Percentiles rank a stretch among this genome's conserved stretches.
These are phyloP conservation scores for Physocephala rufipes DNA, from an alignment of 2,888 invertebrate species.

Conservation along the genomic window DNA sequence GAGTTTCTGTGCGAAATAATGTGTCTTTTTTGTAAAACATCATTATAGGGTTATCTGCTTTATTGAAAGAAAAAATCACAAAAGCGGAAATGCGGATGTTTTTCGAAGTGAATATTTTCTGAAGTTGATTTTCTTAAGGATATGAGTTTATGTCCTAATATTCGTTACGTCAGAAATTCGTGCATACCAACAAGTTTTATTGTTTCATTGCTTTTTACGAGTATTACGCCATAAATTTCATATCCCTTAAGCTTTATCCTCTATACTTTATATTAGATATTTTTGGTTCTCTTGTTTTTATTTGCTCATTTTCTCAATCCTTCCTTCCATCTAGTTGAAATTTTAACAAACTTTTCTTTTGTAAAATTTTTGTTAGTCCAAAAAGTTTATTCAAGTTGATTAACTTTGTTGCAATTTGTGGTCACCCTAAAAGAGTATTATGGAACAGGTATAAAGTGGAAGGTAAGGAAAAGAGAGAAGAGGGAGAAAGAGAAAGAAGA, in stretches of 20 bases:
- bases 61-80: background rate
- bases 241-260: too few relatives aligned
- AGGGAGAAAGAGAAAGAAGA: background rate
- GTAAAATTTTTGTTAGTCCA: background rate
- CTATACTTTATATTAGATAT: too few relatives aligned
- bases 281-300: background rate
- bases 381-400: conserved; percentile 10
- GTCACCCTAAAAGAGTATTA: background rate
- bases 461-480: background rate
- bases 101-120: background rate
- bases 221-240: too few relatives aligned
- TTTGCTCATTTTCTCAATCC: background rate
- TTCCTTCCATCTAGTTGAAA: conserved; percentile 7
- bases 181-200: too few relatives aligned
- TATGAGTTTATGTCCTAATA: too few relatives aligned
- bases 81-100: conserved; percentile 19
- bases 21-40: too few relatives aligned
- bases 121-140: too few relatives aligned
- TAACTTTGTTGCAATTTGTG: background rate
- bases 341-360: conserved; percentile 2
- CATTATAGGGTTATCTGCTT: too few relatives aligned
- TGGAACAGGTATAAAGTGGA: too few relatives aligned
- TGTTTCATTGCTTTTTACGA: too few relatives aligned
- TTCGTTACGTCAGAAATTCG: too few relatives aligned
- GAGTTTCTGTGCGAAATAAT: too few relatives aligned